Conservation (phyloP, 1,140 invertebrate genomes). For the Trichonephila inaurata region DNA sequence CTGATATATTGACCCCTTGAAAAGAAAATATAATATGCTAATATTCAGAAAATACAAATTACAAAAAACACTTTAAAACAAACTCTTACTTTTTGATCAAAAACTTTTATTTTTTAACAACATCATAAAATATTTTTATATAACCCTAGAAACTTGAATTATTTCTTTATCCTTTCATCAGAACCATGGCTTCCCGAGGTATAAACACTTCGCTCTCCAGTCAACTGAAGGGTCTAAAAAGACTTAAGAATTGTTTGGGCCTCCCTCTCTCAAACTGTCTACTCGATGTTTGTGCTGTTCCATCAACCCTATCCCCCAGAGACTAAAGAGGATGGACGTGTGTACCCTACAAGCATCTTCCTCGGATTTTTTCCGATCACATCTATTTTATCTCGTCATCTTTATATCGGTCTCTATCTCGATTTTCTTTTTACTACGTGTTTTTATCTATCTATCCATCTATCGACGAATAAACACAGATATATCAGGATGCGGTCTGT, state of each 20-base stretch:
- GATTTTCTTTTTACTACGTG: too few relatives aligned
- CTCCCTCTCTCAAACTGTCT: not conserved
- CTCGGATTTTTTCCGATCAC: not conserved
- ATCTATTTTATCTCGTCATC: not conserved
- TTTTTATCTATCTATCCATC: too few relatives aligned
- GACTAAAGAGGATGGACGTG: not conserved
- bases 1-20: too few relatives aligned
- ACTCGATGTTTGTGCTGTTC: not conserved
- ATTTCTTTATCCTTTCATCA: not conserved
- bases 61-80: too few relatives aligned
- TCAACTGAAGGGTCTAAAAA: not conserved
- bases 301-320: not conserved
- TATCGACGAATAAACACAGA: too few relatives aligned
- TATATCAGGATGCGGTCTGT: too few relatives aligned
- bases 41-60: too few relatives aligned
- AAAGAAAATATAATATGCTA: too few relatives aligned
- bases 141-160: too few relatives aligned
- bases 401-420: not conserved
- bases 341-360: not conserved
- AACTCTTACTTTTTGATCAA: too few relatives aligned
- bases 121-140: too few relatives aligned
- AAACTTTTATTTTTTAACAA: too few relatives aligned
- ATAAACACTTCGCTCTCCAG: not conserved
- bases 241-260: not conserved
- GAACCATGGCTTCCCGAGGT: not conserved